Conservation (phyloP, 2,113 vertebrate genomes). For the Apodemus speciosus region DNA sequence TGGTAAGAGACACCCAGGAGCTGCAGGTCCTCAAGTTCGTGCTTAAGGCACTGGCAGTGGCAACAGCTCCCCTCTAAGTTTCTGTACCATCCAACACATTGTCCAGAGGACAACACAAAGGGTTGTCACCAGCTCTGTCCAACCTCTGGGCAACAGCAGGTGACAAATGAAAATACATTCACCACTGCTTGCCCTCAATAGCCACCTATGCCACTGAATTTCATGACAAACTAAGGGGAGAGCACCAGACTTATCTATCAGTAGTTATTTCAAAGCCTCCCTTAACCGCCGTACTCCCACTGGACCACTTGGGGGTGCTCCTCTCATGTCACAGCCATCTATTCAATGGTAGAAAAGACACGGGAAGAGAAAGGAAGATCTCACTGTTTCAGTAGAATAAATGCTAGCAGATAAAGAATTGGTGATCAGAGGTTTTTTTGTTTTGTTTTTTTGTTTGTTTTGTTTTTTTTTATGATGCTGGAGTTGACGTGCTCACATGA, state of each 20-base stretch:
- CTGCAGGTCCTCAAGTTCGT: background rate
- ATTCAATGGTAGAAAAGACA: background rate
- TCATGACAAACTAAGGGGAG: background rate
- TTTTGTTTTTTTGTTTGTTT: too few species aligned
- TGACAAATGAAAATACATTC: background rate
- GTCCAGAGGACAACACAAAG: background rate
- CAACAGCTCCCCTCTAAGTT: background rate
- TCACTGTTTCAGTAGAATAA: background rate
- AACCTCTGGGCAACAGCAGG: background rate
- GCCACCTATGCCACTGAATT: background rate
- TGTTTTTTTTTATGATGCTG: background rate
- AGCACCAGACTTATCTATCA: background rate
- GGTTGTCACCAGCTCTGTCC: too few species aligned
- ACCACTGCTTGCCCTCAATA: background rate
- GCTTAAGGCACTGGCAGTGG: background rate
- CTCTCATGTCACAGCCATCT: background rate
- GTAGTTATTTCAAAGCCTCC: background rate
- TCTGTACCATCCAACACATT: background rate
- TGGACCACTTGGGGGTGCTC: background rate
- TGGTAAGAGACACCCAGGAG: background rate
- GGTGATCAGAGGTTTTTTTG: background rate
- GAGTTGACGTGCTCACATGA: background rate
- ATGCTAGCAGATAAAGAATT: background rate
- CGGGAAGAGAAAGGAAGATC: background rate
- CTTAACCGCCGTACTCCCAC: background rate